Percentiles rank a stretch among this genome's conserved stretches.
phyloP scores from a whole-genome alignment of 30 jellyfish, hydroid and myxozoan species.

The Chironex yamaguchii region DNA sequence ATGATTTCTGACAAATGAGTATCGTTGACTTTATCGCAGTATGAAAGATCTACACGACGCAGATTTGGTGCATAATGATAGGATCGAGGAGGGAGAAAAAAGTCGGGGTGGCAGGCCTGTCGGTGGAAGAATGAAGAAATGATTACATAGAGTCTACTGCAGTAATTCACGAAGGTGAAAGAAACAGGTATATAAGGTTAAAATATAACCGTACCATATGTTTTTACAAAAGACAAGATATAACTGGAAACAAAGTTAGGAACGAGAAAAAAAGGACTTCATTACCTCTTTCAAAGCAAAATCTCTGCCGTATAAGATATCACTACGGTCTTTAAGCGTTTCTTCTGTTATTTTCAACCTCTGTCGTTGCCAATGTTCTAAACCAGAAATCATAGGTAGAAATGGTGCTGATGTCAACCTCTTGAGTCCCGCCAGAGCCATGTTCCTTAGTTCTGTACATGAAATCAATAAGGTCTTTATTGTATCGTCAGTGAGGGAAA shows the following conservation, averaged over 20 bases:
- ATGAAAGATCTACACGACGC: constrained; percentile 48
- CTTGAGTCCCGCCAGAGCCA: constrained; percentile 72
- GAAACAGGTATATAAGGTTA: not conserved
- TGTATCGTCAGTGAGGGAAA: constrained; percentile 67
- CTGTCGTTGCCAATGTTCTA: constrained; percentile 39
- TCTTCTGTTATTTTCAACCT: constrained; percentile 5
- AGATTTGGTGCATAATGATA: constrained; percentile 72
- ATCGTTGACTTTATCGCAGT: constrained; percentile 85
- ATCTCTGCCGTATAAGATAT: constrained; percentile 10
- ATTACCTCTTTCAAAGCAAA: constrained; percentile 50
- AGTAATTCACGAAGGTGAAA: too few relatives aligned
- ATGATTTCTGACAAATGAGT: constrained; percentile 75
- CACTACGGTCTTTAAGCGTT: not conserved
- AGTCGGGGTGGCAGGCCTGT: constrained; percentile 62
- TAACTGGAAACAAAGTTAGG: too few relatives aligned
- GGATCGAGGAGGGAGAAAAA: constrained; percentile 83
- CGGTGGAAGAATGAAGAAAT: constrained; percentile 2
- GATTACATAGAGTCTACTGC: too few relatives aligned
- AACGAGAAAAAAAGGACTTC: too few relatives aligned
- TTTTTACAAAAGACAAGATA: too few relatives aligned
- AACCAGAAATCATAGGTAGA: constrained; percentile 77
- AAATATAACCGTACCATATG: too few relatives aligned
- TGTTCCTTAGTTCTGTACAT: constrained; percentile 58
- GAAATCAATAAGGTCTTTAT: constrained; percentile 41
- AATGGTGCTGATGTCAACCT: constrained; percentile 71